Conservation (phyloP, 2,113 vertebrate genomes). For the Tympanuchus pallidicinctus region DNA sequence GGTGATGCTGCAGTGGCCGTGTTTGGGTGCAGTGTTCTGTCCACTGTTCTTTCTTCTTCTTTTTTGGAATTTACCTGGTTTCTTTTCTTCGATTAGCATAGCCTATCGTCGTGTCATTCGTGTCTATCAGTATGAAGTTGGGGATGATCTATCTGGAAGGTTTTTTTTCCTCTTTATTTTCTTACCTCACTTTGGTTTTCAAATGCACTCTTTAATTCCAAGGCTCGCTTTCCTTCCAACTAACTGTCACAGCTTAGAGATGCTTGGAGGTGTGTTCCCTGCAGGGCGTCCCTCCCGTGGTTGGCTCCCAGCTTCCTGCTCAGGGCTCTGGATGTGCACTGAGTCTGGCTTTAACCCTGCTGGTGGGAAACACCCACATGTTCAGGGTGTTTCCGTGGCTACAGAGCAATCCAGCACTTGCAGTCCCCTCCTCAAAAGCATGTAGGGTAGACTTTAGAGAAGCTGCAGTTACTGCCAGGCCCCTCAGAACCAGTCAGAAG, state of each 20-base stretch:
- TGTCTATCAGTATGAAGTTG: slow-evolving; percentile 98
- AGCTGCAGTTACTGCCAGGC: background rate
- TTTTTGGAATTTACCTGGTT: slow-evolving; percentile 79
- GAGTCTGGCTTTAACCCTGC: slow-evolving; percentile 51
- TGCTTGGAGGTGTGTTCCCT: slow-evolving; percentile 60
- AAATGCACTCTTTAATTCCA: slow-evolving; percentile 77
- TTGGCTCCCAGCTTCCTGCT: slow-evolving; percentile 56
- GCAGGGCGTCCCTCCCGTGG: background rate
- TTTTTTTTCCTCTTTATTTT: slow-evolving; percentile 87
- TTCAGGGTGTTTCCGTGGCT: slow-evolving; percentile 27
- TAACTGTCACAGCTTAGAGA: slow-evolving; percentile 80
- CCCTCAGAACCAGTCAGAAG: background rate
- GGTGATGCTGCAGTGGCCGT: slow-evolving; percentile 44
- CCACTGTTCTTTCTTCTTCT: slow-evolving; percentile 26
- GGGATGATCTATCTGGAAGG: slow-evolving; percentile 99
- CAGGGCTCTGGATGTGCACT: background rate
- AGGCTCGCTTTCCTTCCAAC: slow-evolving; percentile 83
- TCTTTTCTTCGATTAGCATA: slow-evolving; percentile 93
- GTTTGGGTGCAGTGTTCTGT: slow-evolving; percentile 53
- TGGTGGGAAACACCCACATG: slow-evolving; percentile 26
- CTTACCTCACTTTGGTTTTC: slow-evolving; percentile 82
- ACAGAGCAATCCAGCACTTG: slow-evolving; percentile 29
- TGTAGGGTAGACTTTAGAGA: background rate
- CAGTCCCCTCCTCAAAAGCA: background rate
- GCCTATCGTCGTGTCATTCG: slow-evolving; percentile 96